Evolutionary conservation across 1,140 invertebrate genomes (phyloP), one percentile per base, ranked within the genome.

Genomic region (Parasteatoda tepidariorum): DNA sequence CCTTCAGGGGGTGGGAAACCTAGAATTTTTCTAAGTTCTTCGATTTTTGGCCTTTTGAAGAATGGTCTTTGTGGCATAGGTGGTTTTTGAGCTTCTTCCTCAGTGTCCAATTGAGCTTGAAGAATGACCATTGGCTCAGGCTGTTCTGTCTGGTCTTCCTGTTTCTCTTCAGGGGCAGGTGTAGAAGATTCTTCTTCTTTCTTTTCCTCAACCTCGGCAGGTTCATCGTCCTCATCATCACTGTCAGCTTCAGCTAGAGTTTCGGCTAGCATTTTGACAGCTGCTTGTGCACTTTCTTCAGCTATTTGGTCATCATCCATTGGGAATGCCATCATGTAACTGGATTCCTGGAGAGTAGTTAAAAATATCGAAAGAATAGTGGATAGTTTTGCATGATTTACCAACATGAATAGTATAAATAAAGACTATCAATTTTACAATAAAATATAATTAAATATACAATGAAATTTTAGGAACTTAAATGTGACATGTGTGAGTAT

Each of bases 251-350:
- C 41, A n/a, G 22, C 73, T 34, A 76, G 31, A 22, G 71, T 61
- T 41, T 84, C 83, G 2, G 83, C 71, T n/a, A 84, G 59, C 38
- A 76, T 76, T 64, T 76, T 76, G 59, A 76, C 71, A 33, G 83
- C 83, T 41, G 55, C 83, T 33, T 84, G 71, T 18, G 83, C 83
- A 22, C 48, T 76, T 61, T 84, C 83, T 26, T 75, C 83, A 6
- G 83, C 83, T 6, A 84, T 3, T 3, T 76, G 30, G 55, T 76
- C 83, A 22, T 84, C 83, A 24, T 84, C 62, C 83, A 84, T 76
- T 26, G 83, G 83, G 31, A 84, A 84, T 30, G 83, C 83, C 73
- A 84, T 76, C 83, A 84, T 84, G 73, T 84, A 84, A 41, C 73
- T 61, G 62, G 83, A 76, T 4, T 70, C 83, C 83, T 84, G 73